Evolutionary conservation across 2,113 vertebrate species (phyloP).

Genomic region (crab-eating macaque (Macaca fascicularis)): T2T-MFA8v1.1 NC_088376.1:198134501-198135000

Average conservation of each 20-base stretch:
- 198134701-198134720: neutral
- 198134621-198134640: neutral
- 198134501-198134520: neutral
- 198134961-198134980: neutral
- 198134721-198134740: neutral
- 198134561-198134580: neutral
- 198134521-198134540: neutral
- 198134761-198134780: neutral
- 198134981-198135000: neutral
- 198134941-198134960: neutral
- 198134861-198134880: neutral
- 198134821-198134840: neutral
- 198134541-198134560: neutral
- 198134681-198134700: neutral
- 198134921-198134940: neutral
- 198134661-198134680: neutral
- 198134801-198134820: neutral
- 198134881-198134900: neutral
- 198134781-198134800: neutral
- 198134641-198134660: neutral
- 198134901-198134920: neutral
- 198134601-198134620: neutral
- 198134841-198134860: neutral
- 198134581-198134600: neutral
- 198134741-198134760: neutral